These are phyloP conservation scores for Seriola rivoliana DNA, from an alignment of 2,113 vertebrate genomes.

Conservation along the genomic window DNA sequence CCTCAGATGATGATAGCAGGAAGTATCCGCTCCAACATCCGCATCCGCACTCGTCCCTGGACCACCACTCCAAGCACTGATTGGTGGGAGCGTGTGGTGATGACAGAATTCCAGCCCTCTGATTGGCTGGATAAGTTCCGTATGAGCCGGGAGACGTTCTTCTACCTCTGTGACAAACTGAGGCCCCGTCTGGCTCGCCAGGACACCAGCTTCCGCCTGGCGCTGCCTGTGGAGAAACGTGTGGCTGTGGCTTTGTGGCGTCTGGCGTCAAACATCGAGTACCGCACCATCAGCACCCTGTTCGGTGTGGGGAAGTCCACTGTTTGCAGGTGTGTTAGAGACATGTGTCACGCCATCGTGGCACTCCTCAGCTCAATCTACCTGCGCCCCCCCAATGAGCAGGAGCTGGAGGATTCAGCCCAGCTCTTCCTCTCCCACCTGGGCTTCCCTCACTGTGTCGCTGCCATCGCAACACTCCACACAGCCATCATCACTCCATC, in stretches of 20 bases:
- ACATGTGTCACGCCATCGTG: slow-evolving; percentile 86
- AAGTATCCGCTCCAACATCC: slow-evolving; percentile 66
- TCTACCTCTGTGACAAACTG: slow-evolving; percentile 83
- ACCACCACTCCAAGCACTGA: slow-evolving; percentile 82
- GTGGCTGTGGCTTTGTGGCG: slow-evolving; percentile 87
- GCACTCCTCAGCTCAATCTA: slow-evolving; percentile 81
- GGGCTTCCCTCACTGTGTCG: slow-evolving; percentile 86
- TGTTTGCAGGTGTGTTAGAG: slow-evolving; percentile 84
- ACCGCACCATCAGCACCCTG: slow-evolving; percentile 84
- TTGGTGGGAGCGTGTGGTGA: slow-evolving; percentile 87
- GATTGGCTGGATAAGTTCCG: slow-evolving; percentile 88
- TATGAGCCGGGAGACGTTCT: slow-evolving; percentile 85
- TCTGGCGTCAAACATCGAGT: slow-evolving; percentile 84
- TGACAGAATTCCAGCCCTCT: slow-evolving; percentile 84
- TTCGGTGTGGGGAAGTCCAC: slow-evolving; percentile 86
- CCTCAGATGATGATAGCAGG: slow-evolving; percentile 80
- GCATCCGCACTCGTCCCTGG: slow-evolving; percentile 80
- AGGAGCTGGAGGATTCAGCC: slow-evolving; percentile 78
- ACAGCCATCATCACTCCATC: slow-evolving; percentile 86
- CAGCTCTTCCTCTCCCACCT: slow-evolving; percentile 72
- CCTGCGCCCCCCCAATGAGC: slow-evolving; percentile 74
- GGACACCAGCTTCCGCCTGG: slow-evolving; percentile 84
- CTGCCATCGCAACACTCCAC: slow-evolving; percentile 82
- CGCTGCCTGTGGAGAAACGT: slow-evolving; percentile 85
- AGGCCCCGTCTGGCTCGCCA: slow-evolving; percentile 83